Percentiles rank a stretch among this genome's conserved stretches.
Conservation (phyloP, 2,113 vertebrate genomes). For the Microcebus tavaratra region DNA sequence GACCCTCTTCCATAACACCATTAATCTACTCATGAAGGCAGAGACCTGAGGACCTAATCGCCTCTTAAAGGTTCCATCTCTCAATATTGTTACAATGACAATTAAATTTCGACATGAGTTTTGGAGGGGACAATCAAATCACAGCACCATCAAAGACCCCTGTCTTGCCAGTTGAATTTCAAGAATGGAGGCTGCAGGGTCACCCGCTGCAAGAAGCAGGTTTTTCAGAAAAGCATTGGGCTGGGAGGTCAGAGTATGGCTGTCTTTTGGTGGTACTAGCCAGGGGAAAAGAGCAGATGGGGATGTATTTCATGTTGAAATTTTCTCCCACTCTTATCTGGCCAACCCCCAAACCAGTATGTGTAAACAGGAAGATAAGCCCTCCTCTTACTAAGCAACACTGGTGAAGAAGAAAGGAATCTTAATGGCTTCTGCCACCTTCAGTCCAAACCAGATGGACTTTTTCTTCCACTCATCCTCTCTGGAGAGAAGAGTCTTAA, state of each 20-base stretch:
- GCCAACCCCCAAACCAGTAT: constrained; percentile 31
- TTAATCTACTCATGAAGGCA: neutral
- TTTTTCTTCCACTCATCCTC: neutral
- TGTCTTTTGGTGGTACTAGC: neutral
- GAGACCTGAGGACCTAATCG: too few species aligned
- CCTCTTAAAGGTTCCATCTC: neutral
- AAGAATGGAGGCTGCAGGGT: neutral
- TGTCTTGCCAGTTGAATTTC: neutral
- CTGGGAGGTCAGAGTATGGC: neutral
- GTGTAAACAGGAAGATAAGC: constrained; percentile 66
- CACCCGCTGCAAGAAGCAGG: neutral
- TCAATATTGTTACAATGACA: neutral
- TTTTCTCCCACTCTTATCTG: constrained; percentile 25
- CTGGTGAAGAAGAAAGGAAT: neutral
- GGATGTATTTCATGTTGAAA: neutral
- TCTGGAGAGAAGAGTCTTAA: constrained; percentile 29
- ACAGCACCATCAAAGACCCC: neutral
- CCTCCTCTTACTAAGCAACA: neutral
- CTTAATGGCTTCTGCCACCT: constrained; percentile 24
- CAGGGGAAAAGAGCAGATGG: neutral
- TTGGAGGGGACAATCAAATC: neutral
- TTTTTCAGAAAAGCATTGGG: neutral
- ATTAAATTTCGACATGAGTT: neutral
- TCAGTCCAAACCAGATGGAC: constrained; percentile 41
- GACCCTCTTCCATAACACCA: too few species aligned